A percentile compares a stretch with the other conserved stretches of the same genome.
Evolutionary conservation across 2,888 invertebrate genomes (phyloP).

Genomic region (Dasysyrphus albostriatus): DNA sequence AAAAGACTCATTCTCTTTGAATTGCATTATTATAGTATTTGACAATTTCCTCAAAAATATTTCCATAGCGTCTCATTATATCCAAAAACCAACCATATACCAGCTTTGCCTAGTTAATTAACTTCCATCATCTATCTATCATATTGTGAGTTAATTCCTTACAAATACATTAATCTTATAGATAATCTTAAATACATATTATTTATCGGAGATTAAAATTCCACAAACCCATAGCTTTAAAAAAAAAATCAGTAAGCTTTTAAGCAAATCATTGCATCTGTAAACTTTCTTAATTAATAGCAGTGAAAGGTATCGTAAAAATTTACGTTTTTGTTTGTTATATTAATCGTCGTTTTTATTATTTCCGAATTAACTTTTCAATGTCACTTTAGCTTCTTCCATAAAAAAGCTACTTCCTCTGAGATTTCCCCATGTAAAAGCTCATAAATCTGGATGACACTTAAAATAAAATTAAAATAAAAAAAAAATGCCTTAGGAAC

Average conservation of each 20-base stretch:
- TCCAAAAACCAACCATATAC: too few relatives aligned
- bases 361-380: slow-evolving; percentile 31
- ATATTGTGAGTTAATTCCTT: not conserved
- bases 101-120: too few relatives aligned
- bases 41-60: too few relatives aligned
- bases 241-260: not conserved
- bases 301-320: slow-evolving; percentile 17
- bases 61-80: too few relatives aligned
- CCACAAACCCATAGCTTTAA: not conserved
- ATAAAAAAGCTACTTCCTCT: slow-evolving; percentile 30
- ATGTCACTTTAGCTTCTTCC: slow-evolving; percentile 24
- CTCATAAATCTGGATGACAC: slow-evolving; percentile 48
- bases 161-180: not conserved
- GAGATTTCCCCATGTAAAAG: not conserved
- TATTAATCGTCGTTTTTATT: slow-evolving; percentile 29
- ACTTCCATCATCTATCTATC: not conserved
- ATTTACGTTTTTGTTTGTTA: not conserved
- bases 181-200: not conserved
- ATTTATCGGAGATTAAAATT: not conserved
- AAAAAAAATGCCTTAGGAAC: slow-evolving; percentile 14
- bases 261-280: not conserved
- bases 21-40: too few relatives aligned
- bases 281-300: slow-evolving; percentile 17
- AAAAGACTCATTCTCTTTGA: too few relatives aligned
- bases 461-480: slow-evolving; percentile 39